These are phyloP conservation scores for Ariopsis seemanni DNA, from an alignment of 2,113 vertebrate genomes.

Conservation along the genomic window DNA sequence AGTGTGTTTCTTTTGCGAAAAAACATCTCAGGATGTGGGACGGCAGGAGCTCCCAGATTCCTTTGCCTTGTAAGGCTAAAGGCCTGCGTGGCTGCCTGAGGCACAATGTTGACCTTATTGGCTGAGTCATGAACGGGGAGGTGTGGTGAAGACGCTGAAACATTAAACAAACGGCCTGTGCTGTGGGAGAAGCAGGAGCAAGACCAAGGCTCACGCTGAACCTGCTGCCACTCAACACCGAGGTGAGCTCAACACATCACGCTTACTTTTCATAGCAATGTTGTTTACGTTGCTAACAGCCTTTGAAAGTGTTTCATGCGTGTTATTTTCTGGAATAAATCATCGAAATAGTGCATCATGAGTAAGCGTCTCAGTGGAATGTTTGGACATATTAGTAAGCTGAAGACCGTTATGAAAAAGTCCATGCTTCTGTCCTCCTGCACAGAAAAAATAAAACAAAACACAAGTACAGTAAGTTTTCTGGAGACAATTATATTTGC, in stretches of 20 bases:
- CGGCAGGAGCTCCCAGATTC: constrained; percentile 46
- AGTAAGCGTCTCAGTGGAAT: background rate
- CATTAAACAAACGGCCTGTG: constrained; percentile 41
- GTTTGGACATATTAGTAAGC: background rate
- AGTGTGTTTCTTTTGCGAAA: constrained; percentile 31
- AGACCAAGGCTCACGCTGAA: background rate
- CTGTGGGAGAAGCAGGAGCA: constrained; percentile 20
- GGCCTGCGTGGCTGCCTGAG: constrained; percentile 31
- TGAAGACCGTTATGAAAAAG: background rate
- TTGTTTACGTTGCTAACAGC: background rate
- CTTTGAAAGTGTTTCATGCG: background rate
- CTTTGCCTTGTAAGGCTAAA: constrained; percentile 56
- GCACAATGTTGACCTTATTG: constrained; percentile 49
- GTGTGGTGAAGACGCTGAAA: constrained; percentile 46
- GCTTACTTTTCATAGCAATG: background rate
- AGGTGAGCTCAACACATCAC: constrained; percentile 33
- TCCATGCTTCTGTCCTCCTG: background rate
- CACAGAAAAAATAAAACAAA: background rate
- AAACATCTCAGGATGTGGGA: constrained; percentile 53
- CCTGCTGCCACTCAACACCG: constrained; percentile 1
- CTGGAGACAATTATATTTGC: background rate
- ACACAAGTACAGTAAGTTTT: background rate
- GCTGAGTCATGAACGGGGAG: constrained; percentile 42
- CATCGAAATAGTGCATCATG: background rate
- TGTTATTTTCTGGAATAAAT: background rate